Conservation (phyloP, 2,888 invertebrate species). For the Ectemnius lituratus region DNA sequence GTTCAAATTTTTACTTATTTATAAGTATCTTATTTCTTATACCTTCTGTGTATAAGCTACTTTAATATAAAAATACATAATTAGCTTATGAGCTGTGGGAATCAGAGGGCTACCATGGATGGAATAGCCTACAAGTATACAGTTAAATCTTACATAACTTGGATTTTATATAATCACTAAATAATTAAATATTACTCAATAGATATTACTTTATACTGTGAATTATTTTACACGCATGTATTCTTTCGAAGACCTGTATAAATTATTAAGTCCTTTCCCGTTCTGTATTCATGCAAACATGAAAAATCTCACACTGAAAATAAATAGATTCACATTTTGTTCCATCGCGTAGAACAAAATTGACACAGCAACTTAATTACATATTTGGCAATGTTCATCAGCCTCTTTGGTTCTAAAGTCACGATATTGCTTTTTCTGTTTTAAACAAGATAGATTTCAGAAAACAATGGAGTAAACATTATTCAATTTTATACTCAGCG, state of each 20-base stretch:
- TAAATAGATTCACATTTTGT: slow-evolving; percentile 61
- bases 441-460: slow-evolving; percentile 33
- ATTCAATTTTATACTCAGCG: slow-evolving; percentile 1
- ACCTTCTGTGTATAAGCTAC: slow-evolving; percentile 73
- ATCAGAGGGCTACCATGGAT: slow-evolving; percentile 73
- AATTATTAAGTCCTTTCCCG: slow-evolving; percentile 37
- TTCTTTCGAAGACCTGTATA: slow-evolving; percentile 59
- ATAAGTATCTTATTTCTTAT: slow-evolving; percentile 59
- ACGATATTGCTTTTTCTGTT: slow-evolving; percentile 64
- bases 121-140: slow-evolving; percentile 75
- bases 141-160: slow-evolving; percentile 73
- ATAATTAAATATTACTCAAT: slow-evolving; percentile 64
- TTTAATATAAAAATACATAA: slow-evolving; percentile 79
- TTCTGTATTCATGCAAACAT: slow-evolving; percentile 46
- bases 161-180: slow-evolving; percentile 68
- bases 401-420: slow-evolving; percentile 75
- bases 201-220: slow-evolving; percentile 70
- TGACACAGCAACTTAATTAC: slow-evolving; percentile 67
- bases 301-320: slow-evolving; percentile 55
- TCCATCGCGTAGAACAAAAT: slow-evolving; percentile 59
- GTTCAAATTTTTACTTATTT: slow-evolving; percentile 58
- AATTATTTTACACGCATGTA: slow-evolving; percentile 73
- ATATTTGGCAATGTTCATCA: slow-evolving; percentile 77
- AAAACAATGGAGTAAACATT: slow-evolving; percentile 28
- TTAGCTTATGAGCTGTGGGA: slow-evolving; percentile 77